Evolutionary conservation across 1,140 invertebrate species (phyloP), one percentile per base, ranked within the genome.

Genomic region (Pissodes strobi): DNA sequence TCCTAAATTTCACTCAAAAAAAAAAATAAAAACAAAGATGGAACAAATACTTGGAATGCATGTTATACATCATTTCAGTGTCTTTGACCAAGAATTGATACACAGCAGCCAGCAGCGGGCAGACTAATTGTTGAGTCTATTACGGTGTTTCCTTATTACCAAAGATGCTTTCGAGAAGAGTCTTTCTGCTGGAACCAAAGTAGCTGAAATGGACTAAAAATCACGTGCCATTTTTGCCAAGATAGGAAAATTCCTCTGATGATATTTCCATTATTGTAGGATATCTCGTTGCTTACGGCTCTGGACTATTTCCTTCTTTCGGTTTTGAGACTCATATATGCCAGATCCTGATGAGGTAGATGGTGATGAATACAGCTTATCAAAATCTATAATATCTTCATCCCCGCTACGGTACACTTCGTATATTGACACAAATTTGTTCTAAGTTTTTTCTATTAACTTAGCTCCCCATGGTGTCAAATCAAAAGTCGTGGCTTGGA

Each of bases 401-500:
- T 74, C 71, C 59, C 71, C 64, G 68, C 68, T 25, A 30, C 17
- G 43, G 23, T 51, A 25, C 13, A 30, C 49, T 9, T 52, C 23
- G 23, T 52, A 37, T 25, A 52, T 52, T 52, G 13, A 52, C 49
- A 13, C 49, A 52, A 37, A 13, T 52, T n/a, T 43, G 39, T 43
- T 27, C 13, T 22, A 27, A 53, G 19, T 43, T 62, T 25, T 1
- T 52, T 72, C 65, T 73, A 72, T 74, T 67, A 75, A 53, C 69
- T 75, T 66, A 46, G 21, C 18, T 46, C 73, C 75, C 75, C 74
- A 74, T 6, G 61, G 43, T 59, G 74, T 76, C 62, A 73, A 45
- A 61, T 77, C 69, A 71, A 76, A 78, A 68, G 74, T 76, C 61
- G 67, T 76, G 76, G 55, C 70, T 74, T 65, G 72, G 76, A 70